phyloP scores from a whole-genome alignment of 2,113 vertebrate genomes.

The Hemiprocne comata region DNA sequence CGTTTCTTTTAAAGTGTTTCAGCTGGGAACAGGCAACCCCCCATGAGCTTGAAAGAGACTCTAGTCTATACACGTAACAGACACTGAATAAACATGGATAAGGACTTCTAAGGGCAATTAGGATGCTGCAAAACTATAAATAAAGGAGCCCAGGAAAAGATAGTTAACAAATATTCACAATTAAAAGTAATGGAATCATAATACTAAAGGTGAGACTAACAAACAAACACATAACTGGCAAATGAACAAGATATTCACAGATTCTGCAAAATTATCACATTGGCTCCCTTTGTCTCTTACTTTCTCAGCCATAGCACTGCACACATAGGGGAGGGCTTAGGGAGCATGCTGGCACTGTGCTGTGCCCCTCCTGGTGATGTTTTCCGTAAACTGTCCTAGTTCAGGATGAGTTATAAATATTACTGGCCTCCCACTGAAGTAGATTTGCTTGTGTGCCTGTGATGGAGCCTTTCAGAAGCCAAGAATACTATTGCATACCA shows the following conservation, averaged over 20 bases:
- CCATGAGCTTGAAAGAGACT: background rate
- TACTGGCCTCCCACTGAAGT: background rate
- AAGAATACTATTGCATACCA: background rate
- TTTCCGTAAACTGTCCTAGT: background rate
- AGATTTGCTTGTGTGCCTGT: background rate
- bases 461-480: slow-evolving; percentile 29
- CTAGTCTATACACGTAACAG: background rate
- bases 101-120: background rate
- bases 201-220: background rate
- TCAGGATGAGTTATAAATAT: background rate
- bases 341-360: background rate
- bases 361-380: background rate
- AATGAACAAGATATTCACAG: background rate
- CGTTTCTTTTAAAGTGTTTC: background rate
- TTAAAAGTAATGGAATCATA: background rate
- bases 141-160: background rate
- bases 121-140: background rate
- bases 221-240: background rate
- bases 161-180: background rate
- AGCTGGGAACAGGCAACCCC: background rate
- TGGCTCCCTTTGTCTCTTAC: background rate
- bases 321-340: background rate
- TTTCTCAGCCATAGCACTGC: background rate
- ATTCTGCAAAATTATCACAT: background rate
- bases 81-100: background rate